These are phyloP conservation scores for Calameuta idolon DNA, from an alignment of 2,888 invertebrate genomes.

Conservation along the genomic window DNA sequence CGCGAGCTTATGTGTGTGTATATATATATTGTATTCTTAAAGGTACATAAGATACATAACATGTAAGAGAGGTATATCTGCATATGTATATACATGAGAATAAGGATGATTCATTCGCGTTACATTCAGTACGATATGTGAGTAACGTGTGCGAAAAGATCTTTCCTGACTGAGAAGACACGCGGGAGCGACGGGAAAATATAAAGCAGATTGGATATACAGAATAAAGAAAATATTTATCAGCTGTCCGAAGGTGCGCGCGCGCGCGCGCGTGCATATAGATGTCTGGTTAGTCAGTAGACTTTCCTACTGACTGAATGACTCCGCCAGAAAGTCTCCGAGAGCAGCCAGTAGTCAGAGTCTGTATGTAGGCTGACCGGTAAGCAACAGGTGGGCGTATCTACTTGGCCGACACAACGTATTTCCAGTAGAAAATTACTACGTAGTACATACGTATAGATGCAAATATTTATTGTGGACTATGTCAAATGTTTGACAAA, in stretches of 20 bases:
- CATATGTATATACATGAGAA: slow-evolving; percentile 33
- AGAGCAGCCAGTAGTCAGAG: slow-evolving; percentile 11
- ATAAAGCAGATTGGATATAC: background rate
- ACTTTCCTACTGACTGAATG: background rate
- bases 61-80: slow-evolving; percentile 39
- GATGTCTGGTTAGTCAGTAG: background rate
- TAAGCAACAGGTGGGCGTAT: slow-evolving; percentile 21
- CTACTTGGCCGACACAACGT: slow-evolving; percentile 5
- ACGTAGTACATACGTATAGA: background rate
- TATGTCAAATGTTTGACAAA: background rate
- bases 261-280: rapidly evolving
- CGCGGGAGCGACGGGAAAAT: background rate
- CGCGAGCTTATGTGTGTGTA: background rate
- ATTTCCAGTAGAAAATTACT: background rate
- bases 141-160: background rate
- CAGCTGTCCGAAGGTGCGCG: background rate
- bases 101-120: slow-evolving; percentile 37
- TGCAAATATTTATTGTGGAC: background rate
- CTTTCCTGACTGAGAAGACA: background rate
- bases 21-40: background rate
- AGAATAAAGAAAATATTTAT: background rate
- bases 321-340: background rate
- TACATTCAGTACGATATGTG: slow-evolving; percentile 33
- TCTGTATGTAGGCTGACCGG: slow-evolving; percentile 36
- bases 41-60: background rate